Conservation (phyloP, 2,888 invertebrate species). For the Metellina segmentata region DNA sequence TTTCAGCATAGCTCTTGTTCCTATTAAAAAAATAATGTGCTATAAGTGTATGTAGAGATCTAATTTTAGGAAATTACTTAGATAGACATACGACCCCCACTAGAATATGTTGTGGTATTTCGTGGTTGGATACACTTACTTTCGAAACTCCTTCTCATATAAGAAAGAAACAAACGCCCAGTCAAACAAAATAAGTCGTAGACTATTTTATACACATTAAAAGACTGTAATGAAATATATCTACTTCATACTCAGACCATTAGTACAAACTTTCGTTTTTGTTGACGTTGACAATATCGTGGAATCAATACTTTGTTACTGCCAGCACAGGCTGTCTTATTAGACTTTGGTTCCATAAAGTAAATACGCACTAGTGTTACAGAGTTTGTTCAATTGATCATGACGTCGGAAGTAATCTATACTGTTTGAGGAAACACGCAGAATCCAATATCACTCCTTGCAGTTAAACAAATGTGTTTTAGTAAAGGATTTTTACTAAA, state of each 20-base stretch:
- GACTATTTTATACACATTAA: too few relatives aligned
- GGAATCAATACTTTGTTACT: slow-evolving; percentile 25
- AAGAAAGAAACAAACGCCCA: too few relatives aligned
- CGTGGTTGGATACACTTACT: too few relatives aligned
- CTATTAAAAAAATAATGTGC: too few relatives aligned
- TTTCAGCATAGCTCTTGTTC: too few relatives aligned
- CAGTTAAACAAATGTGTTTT: background rate
- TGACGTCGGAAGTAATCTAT: background rate
- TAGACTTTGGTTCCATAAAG: slow-evolving; percentile 22
- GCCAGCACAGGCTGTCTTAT: slow-evolving; percentile 10
- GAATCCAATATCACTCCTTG: background rate
- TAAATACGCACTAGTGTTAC: slow-evolving; percentile 11
- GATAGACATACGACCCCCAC: too few relatives aligned
- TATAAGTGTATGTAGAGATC: too few relatives aligned
- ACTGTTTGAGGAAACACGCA: background rate
- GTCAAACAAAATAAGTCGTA: too few relatives aligned
- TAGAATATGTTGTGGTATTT: too few relatives aligned
- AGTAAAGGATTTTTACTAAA: background rate
- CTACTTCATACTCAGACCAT: background rate
- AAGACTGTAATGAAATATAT: too few relatives aligned
- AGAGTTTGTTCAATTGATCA: slow-evolving; percentile 20
- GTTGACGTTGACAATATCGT: slow-evolving; percentile 3
- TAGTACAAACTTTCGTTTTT: background rate
- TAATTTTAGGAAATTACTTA: too few relatives aligned
- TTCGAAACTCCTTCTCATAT: too few relatives aligned